These are phyloP conservation scores for Merluccius polli DNA, from an alignment of 2,797 vertebrate genomes.

Conservation along the genomic window DNA sequence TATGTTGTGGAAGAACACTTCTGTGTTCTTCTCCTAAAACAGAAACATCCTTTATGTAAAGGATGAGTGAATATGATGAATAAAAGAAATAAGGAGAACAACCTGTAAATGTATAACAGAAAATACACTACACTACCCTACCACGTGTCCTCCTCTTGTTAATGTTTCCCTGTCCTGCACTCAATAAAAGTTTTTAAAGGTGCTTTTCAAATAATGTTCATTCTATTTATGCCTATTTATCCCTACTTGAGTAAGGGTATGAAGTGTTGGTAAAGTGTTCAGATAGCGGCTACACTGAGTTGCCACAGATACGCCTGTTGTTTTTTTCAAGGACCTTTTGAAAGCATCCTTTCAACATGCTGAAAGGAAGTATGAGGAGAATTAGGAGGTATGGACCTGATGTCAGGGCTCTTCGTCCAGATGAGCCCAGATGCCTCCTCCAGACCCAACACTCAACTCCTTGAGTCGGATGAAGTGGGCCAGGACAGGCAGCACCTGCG, in stretches of 20 bases:
- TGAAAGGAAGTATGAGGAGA: background rate
- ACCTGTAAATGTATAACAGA: no score
- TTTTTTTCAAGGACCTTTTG: background rate
- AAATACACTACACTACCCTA: no score
- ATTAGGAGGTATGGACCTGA: constrained; percentile 74
- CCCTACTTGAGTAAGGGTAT: background rate
- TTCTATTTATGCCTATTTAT: background rate
- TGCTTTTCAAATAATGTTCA: background rate
- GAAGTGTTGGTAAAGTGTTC: background rate
- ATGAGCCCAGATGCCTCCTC: constrained; percentile 84
- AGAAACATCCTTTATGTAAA: no score
- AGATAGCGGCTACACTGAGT: background rate
- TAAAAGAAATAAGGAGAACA: no score
- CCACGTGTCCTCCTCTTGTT: background rate
- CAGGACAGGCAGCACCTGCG: constrained; percentile 70
- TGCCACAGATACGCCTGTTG: background rate
- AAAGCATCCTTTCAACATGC: background rate
- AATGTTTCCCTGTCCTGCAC: background rate
- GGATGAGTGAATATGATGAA: no score
- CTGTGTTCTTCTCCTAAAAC: no score
- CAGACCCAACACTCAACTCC: constrained; percentile 82
- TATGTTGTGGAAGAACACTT: no score
- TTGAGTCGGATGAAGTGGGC: constrained; percentile 84
- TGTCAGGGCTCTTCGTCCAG: constrained; percentile 85
- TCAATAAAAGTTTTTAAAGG: background rate